Evolutionary conservation across 2,888 invertebrate species (phyloP).

Genomic region (Diadegma fenestrale): DNA sequence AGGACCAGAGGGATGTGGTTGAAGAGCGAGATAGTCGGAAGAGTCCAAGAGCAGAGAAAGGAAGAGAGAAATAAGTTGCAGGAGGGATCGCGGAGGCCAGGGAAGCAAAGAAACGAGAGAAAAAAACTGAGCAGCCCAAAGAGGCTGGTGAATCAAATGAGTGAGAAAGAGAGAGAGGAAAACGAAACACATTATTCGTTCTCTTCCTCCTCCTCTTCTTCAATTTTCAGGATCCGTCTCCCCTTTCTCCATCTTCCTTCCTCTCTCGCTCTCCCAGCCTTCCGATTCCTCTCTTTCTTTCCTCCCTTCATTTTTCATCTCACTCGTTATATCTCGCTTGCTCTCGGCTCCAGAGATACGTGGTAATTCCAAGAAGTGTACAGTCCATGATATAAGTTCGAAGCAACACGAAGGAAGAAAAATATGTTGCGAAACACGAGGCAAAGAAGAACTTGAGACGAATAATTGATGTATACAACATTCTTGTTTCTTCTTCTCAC

Average conservation of each 20-base stretch:
- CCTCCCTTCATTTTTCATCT: constrained; percentile 52
- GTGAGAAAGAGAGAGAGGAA: constrained; percentile 59
- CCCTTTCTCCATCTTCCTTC: constrained; percentile 34
- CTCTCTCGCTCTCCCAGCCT: constrained; percentile 11
- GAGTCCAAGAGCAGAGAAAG: constrained; percentile 23
- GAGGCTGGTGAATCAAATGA: constrained; percentile 43
- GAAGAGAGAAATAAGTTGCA: constrained; percentile 58
- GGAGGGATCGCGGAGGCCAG: constrained; percentile 60
- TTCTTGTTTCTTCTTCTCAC: background rate
- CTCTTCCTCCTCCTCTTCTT: constrained; percentile 50
- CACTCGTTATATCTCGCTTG: constrained; percentile 69
- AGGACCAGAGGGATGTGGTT: constrained; percentile 42
- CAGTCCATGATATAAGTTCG: constrained; percentile 72
- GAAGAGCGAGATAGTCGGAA: constrained; percentile 37
- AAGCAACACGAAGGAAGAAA: background rate
- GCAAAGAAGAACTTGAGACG: constrained; percentile 32
- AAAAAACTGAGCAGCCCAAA: constrained; percentile 46
- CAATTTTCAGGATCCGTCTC: constrained; percentile 30
- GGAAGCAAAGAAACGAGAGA: constrained; percentile 32
- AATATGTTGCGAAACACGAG: constrained; percentile 23
- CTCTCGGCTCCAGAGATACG: constrained; percentile 73
- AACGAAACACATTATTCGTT: constrained; percentile 61
- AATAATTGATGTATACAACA: constrained; percentile 2
- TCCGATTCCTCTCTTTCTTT: constrained; percentile 23
- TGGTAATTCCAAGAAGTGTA: constrained; percentile 82